A percentile compares a stretch with the other conserved stretches of the same genome.
These are phyloP conservation scores for Ornithorhynchus anatinus DNA, from an alignment of 2,113 vertebrate species.

Conservation along the genomic window DNA sequence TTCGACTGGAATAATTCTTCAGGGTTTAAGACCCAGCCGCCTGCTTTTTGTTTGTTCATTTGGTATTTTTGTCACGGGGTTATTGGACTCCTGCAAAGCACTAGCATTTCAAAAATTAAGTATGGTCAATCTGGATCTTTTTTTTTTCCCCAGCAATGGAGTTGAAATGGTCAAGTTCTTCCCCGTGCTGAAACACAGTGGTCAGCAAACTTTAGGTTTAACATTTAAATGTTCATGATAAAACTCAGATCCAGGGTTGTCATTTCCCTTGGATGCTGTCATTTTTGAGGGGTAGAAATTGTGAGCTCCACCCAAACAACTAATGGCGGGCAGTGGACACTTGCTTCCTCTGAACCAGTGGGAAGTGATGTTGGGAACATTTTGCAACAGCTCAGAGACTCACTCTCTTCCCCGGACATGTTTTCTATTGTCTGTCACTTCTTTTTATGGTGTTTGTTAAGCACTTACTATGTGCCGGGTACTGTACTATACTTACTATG, in stretches of 20 bases:
- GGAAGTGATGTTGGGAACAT: conserved; percentile 59
- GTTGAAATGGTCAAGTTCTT: conserved; percentile 62
- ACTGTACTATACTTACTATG: too few relatives aligned
- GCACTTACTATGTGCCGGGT: too few relatives aligned
- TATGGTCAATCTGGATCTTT: conserved; percentile 36
- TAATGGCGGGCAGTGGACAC: conserved; percentile 47
- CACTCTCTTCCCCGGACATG: conserved; percentile 50
- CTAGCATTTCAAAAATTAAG: conserved; percentile 56
- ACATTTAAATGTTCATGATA: conserved; percentile 78
- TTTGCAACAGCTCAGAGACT: conserved; percentile 49
- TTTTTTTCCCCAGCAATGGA: conserved; percentile 43
- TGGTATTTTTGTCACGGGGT: background rate
- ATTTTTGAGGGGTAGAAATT: conserved; percentile 72
- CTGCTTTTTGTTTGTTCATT: conserved; percentile 3
- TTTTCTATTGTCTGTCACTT: conserved; percentile 33
- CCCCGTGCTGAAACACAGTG: conserved; percentile 76
- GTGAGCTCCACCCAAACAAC: conserved; percentile 64
- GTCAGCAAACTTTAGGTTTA: conserved; percentile 66
- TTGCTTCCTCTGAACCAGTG: conserved; percentile 60
- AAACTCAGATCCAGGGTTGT: conserved; percentile 67
- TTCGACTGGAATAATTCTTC: conserved; percentile 35
- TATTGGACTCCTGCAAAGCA: conserved; percentile 45
- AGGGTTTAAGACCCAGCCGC: conserved; percentile 23
- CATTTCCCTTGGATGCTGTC: conserved; percentile 72
- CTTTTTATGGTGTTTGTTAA: too few relatives aligned